Evolutionary conservation across 2,797 vertebrate species (phyloP).

Genomic region (Xiphophorus birchmanni): DNA sequence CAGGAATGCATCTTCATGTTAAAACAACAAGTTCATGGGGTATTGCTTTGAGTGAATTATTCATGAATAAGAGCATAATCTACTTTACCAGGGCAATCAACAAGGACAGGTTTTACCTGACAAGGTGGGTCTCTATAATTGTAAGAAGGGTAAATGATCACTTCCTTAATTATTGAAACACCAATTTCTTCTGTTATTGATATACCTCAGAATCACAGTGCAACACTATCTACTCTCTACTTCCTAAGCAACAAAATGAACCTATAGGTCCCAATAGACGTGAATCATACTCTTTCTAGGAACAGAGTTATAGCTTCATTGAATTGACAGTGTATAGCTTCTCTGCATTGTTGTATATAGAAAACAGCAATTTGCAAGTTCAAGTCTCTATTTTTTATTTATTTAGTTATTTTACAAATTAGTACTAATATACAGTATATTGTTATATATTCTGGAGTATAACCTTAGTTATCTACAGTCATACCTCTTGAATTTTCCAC

Average conservation of each 20-base stretch:
- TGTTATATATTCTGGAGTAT: background rate
- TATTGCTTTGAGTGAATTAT: slow-evolving; percentile 4
- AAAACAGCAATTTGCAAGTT: background rate
- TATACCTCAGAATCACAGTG: background rate
- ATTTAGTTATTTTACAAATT: background rate
- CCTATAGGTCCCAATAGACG: background rate
- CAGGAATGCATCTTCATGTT: slow-evolving; percentile 5
- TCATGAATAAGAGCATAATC: background rate
- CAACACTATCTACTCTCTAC: background rate
- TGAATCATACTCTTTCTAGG: background rate
- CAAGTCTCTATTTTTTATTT: background rate
- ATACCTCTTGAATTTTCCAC: background rate
- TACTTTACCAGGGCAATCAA: background rate
- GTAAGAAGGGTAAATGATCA: background rate
- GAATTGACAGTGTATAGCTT: background rate
- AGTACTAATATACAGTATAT: background rate
- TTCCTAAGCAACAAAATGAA: background rate
- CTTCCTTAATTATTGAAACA: too few species aligned
- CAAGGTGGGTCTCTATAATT: background rate
- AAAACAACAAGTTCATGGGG: background rate
- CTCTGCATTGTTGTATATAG: background rate
- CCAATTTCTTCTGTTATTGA: background rate
- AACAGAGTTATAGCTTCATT: background rate
- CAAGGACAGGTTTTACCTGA: background rate
- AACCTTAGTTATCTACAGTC: background rate